Base-by-base conservation (phyloP, 1,140 invertebrate genomes). In the Ctenoplectra terminalis region DNA sequence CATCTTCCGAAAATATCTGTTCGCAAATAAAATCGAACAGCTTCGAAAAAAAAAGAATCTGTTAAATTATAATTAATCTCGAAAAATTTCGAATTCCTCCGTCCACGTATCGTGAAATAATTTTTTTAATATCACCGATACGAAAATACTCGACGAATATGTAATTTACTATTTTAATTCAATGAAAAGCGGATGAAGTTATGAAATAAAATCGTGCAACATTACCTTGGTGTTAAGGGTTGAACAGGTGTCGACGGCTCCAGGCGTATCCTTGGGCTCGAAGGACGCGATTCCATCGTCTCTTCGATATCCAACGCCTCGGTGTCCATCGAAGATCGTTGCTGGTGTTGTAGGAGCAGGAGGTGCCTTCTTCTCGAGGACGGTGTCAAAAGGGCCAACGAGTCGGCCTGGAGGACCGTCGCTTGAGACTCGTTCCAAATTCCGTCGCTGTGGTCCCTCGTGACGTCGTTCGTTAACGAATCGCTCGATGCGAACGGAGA, bases 371-470 rank as follows among this genome's bases (percentile, higher is more conserved):
- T 94, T 88, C 95, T 95, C 0, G 96, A 96, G 2, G 96, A 96
- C 6, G 97, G 97, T 3, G 97, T 97, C 48, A 97, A 87, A 64
- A 97, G 88, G 48, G 95, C 94, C 48, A 95, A 91, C 6, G 96
- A 96, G 90, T 96, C 96, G 1, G 96, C 95, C 91, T 97, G 97
- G 40, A 97, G 93, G 23, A 97, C 96, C 2, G 97, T 98, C 1
- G 96, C 96, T 93, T 97, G 97, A 23, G 97, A 97, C 93, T 97
- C 97, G 92, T 97, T 98, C 97, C 97, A 98, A 88, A 97, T 96
- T 50, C 96, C 96, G 91, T 97, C 97, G 50, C 97, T 97, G 90
- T 97, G 97, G 91, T 97, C 97, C 89, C 96, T 95, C 60, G 96
- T 96, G 40, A 95, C 93, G 90, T 97, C 96, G 82, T 96, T 96